phyloP scores from a whole-genome alignment of 2,888 invertebrate genomes.

The Pyralis farinalis region DNA sequence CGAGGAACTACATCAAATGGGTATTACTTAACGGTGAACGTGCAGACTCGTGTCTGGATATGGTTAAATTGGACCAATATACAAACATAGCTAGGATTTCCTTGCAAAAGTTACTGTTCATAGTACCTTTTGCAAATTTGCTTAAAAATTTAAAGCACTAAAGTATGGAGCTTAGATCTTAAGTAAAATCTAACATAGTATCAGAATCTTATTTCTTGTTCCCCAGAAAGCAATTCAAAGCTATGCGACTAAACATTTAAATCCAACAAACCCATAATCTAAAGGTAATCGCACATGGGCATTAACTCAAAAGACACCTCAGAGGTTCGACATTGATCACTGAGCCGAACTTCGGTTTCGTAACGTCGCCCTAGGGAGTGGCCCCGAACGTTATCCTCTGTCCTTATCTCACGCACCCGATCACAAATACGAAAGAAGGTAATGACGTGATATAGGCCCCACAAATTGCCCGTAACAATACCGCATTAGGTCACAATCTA shows the following conservation, averaged over 20 bases:
- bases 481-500: conserved; percentile 59
- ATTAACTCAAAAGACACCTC: conserved; percentile 66
- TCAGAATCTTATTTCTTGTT: conserved; percentile 18
- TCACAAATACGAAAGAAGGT: conserved; percentile 47
- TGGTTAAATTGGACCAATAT: no score
- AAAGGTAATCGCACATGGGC: conserved; percentile 50
- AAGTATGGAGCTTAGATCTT: no score
- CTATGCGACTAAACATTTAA: conserved; percentile 10
- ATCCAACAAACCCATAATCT: conserved; percentile 33
- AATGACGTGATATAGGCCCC: conserved; percentile 42
- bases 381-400: conserved; percentile 39
- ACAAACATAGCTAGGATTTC: no score
- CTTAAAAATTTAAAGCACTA: no score
- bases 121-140: no score
- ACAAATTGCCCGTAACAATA: conserved; percentile 62
- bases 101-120: no score
- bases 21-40: no score
- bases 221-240: conserved; percentile 6
- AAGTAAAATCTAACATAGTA: no score
- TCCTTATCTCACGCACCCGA: conserved; percentile 50
- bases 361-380: conserved; percentile 65
- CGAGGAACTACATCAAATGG: no score
- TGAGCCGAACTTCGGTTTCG: conserved; percentile 62
- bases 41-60: no score
- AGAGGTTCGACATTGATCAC: conserved; percentile 67